A percentile compares a stretch with the other conserved stretches of the same genome.
Conservation (phyloP, 2,888 invertebrate species). For the Acleris literana region DNA sequence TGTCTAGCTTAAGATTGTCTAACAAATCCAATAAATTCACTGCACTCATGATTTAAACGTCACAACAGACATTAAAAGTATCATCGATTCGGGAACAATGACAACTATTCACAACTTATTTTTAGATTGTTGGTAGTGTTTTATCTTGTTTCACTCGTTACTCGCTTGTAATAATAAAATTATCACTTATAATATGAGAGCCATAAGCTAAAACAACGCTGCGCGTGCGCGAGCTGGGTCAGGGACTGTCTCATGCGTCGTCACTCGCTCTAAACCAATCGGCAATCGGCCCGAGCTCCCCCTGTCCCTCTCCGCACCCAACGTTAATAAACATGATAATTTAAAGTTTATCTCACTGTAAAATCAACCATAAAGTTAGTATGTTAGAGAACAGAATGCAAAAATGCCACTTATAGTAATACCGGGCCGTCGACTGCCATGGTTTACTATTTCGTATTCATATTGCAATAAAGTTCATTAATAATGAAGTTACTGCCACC, state of each 20-base stretch:
- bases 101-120: neutral
- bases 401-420: too few species aligned
- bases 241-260: neutral
- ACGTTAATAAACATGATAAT: too few species aligned
- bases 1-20: slow-evolving; percentile 10
- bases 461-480: too few species aligned
- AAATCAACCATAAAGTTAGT: too few species aligned
- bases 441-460: too few species aligned
- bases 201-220: neutral
- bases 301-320: neutral
- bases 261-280: neutral
- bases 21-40: slow-evolving; percentile 14
- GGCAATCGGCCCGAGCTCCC: neutral
- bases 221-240: neutral
- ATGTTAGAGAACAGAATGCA: too few species aligned
- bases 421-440: too few species aligned
- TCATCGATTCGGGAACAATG: neutral
- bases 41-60: slow-evolving; percentile 15
- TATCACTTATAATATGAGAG: neutral
- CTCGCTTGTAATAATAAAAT: too few species aligned
- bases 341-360: too few species aligned
- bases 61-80: slow-evolving; percentile 8
- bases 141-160: slow-evolving; percentile 1
- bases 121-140: neutral
- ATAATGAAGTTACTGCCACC: too few species aligned